Evolutionary conservation across 2,113 vertebrate species (phyloP), one percentile per base, ranked within the genome.

Genomic region (Vimba vimba): DNA sequence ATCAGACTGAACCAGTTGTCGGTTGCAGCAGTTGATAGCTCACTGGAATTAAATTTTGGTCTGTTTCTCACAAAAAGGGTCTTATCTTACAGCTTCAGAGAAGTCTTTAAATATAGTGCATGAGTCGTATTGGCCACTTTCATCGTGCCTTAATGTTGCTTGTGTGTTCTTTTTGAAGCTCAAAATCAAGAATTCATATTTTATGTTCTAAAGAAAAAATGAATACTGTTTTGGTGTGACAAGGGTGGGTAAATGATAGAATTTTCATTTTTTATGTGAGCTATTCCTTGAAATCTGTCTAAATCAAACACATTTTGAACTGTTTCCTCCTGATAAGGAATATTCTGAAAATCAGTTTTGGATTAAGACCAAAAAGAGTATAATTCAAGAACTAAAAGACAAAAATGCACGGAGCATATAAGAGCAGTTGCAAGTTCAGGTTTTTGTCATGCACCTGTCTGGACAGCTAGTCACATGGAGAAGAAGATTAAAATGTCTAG

Each of bases 401-500:
- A 43, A 43, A 73, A 52, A 77, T 55, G 27, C 8, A 55, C 6
- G 13, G 13, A 74, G 12, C 17, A 82, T 52, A 86, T n/a, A 68
- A 47, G 50, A 50, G 25, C 59, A 52, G 1, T 77, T 15, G 21
- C n/a, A 47, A 68, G 19, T 47, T 23, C 45, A 81, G 59, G n/a
- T 59, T 66, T 68, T 76, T 77, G 33, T 66, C 39, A 62, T 60
- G 62, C 39, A 71, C 30, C 85, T 80, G 79, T 86, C 83, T 89
- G 74, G 86, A 89, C 78, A 81, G 86, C 85, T 88, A 86, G 27
- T 86, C 87, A 85, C 45, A 71, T 84, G 64, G 74, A 91, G 92
- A 94, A 91, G 88, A 94, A 94, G 93, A 95, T 94, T 92, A 94
- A 94, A 92, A 93, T 91, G 92, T 92, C 90, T 6, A 89, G 92